Percentiles rank a stretch among this genome's conserved stretches.
Evolutionary conservation across 2,888 invertebrate species (phyloP).

Genomic region (Temnothorax ravouxi): DNA sequence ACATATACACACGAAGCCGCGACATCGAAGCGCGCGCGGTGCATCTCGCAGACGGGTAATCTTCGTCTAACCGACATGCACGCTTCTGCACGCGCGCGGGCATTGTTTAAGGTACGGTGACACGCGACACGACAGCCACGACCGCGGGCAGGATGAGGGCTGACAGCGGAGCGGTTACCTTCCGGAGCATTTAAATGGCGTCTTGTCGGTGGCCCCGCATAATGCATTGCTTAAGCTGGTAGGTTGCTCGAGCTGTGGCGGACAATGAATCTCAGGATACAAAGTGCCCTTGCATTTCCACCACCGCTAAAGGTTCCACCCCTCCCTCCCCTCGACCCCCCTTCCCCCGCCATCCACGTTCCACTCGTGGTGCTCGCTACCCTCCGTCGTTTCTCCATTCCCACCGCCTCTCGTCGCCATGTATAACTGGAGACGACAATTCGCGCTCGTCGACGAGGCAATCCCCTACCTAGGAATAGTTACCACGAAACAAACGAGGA

Average conservation of each 20-base stretch:
- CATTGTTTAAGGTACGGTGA: constrained; percentile 72
- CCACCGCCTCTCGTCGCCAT: constrained; percentile 42
- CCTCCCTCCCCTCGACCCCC: not conserved
- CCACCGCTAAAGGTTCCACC: constrained; percentile 60
- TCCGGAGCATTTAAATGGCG: constrained; percentile 75
- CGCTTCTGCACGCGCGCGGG: constrained; percentile 51
- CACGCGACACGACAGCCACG: constrained; percentile 71
- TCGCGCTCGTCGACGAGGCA: constrained; percentile 55
- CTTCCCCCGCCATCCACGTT: not conserved
- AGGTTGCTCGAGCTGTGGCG: constrained; percentile 70
- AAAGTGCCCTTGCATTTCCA: constrained; percentile 72
- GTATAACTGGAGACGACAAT: constrained; percentile 62
- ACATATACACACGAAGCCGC: not conserved
- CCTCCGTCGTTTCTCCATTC: constrained; percentile 35
- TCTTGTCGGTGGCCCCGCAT: constrained; percentile 71
- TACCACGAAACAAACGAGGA: constrained; percentile 51
- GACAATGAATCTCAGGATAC: constrained; percentile 77
- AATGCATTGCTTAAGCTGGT: constrained; percentile 72
- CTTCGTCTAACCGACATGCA: constrained; percentile 58
- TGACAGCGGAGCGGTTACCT: constrained; percentile 71
- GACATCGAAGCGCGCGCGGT: constrained; percentile 28
- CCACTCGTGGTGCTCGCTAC: constrained; percentile 34
- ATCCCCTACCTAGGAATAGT: constrained; percentile 50
- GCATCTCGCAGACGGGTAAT: constrained; percentile 40
- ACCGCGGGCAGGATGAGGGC: constrained; percentile 68